These are phyloP conservation scores for Conomelus anceps DNA, from an alignment of 2,888 invertebrate species.

Conservation along the genomic window DNA sequence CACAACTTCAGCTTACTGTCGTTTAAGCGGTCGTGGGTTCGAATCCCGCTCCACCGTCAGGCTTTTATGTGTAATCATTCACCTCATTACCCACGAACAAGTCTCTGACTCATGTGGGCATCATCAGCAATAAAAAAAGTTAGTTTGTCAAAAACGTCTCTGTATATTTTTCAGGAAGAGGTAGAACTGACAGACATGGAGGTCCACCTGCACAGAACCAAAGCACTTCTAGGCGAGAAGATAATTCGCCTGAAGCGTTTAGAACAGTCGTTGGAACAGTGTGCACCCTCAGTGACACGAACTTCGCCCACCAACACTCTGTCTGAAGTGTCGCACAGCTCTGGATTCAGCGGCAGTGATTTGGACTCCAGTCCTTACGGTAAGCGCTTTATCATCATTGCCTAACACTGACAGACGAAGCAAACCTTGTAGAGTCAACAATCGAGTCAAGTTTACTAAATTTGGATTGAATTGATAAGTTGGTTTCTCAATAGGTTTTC, in stretches of 20 bases:
- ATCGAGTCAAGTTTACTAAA: too few relatives aligned
- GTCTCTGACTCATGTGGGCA: too few relatives aligned
- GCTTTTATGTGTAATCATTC: too few relatives aligned
- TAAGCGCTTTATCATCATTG: constrained; percentile 18
- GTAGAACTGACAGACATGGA: constrained; percentile 77
- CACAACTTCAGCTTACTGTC: too few relatives aligned
- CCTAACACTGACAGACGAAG: too few relatives aligned
- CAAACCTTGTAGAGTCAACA: too few relatives aligned
- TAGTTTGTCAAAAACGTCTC: not conserved
- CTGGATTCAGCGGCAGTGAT: constrained; percentile 61
- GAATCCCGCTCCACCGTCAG: too few relatives aligned
- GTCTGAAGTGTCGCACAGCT: constrained; percentile 32
- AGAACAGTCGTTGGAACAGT: constrained; percentile 65
- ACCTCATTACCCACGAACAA: too few relatives aligned
- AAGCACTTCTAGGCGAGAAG: constrained; percentile 72
- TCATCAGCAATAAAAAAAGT: too few relatives aligned
- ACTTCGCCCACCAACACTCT: constrained; percentile 49
- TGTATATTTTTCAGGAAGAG: constrained; percentile 54
- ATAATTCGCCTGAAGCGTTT: constrained; percentile 71
- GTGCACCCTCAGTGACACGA: constrained; percentile 43
- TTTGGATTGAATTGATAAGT: too few relatives aligned
- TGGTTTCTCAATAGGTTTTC: too few relatives aligned
- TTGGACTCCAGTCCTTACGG: constrained; percentile 43
- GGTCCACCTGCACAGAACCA: constrained; percentile 72
- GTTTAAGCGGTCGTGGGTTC: too few relatives aligned